These are phyloP conservation scores for Cardiocondyla obscurior DNA, from an alignment of 1,140 invertebrate genomes.

Conservation along the genomic window DNA sequence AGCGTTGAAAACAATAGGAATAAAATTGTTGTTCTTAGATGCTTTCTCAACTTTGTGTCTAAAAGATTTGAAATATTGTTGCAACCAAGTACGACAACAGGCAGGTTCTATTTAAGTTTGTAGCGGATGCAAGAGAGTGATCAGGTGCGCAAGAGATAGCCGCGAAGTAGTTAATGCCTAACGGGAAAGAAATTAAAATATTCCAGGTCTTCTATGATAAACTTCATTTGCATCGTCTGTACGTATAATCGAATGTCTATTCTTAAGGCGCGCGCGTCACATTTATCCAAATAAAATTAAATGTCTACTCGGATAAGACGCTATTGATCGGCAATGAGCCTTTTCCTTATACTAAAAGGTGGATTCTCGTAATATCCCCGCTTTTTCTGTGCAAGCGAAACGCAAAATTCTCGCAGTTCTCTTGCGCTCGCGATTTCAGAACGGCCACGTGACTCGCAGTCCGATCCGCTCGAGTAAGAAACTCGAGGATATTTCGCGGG, in stretches of 20 bases:
- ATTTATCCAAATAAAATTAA: slow-evolving; percentile 33
- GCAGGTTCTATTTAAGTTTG: background rate
- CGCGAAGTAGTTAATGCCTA: background rate
- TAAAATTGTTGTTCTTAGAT: background rate
- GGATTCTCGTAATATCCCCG: background rate
- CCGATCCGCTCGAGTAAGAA: slow-evolving; percentile 41
- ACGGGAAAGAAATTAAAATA: background rate
- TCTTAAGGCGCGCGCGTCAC: background rate
- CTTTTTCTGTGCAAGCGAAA: slow-evolving; percentile 8
- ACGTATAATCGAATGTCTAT: background rate
- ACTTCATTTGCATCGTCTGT: background rate
- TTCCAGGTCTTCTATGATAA: background rate
- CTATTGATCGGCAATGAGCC: background rate
- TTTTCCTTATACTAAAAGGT: background rate
- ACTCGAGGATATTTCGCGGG: slow-evolving; percentile 50
- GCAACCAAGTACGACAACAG: background rate
- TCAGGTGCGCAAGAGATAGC: background rate
- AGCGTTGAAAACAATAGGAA: background rate
- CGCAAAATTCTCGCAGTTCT: slow-evolving; percentile 14
- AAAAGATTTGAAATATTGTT: background rate
- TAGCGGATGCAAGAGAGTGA: background rate
- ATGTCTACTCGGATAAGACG: background rate
- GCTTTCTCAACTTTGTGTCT: background rate
- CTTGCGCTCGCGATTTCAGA: slow-evolving; percentile 21
- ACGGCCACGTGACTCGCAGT: slow-evolving; percentile 42